Percentiles rank a stretch among this genome's conserved stretches.
These are phyloP conservation scores for Aplochiton taeniatus DNA, from an alignment of 2,797 vertebrate genomes.

Conservation along the genomic window DNA sequence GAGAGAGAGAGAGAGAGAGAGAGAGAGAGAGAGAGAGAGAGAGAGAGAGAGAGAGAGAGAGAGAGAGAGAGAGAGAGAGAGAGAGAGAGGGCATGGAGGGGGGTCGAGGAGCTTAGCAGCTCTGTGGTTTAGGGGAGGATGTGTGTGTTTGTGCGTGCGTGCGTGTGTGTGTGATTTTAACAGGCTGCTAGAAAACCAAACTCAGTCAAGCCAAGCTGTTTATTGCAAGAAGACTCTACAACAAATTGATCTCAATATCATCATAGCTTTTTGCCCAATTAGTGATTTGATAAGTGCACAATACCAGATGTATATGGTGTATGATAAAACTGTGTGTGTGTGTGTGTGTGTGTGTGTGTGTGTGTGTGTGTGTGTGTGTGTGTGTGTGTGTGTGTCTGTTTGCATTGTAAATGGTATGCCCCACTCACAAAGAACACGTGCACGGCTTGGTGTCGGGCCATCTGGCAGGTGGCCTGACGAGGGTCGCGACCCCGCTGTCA, in stretches of 20 bases:
- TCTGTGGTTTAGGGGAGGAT: neutral
- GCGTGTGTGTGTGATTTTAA: neutral
- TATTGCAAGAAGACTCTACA: no score
- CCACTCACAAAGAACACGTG: neutral
- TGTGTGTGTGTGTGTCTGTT: no score
- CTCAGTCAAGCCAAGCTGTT: no score
- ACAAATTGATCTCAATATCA: no score
- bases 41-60: neutral
- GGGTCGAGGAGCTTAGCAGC: neutral
- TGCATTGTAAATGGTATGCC: no score
- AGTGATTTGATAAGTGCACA: no score
- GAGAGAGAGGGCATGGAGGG: neutral
- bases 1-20: neutral
- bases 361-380: no score
- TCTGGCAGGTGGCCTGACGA: conserved; percentile 66
- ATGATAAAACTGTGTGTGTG: no score
- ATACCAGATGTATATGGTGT: no score
- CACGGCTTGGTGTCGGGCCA: conserved; percentile 34
- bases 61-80: neutral
- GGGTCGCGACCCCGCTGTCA: conserved; percentile 56
- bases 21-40: neutral
- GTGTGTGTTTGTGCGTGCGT: neutral
- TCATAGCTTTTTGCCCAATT: no score
- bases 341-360: no score
- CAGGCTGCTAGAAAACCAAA: neutral